Conservation (phyloP, 1,140 invertebrate species). For the Drosophila sturtevanti region DNA sequence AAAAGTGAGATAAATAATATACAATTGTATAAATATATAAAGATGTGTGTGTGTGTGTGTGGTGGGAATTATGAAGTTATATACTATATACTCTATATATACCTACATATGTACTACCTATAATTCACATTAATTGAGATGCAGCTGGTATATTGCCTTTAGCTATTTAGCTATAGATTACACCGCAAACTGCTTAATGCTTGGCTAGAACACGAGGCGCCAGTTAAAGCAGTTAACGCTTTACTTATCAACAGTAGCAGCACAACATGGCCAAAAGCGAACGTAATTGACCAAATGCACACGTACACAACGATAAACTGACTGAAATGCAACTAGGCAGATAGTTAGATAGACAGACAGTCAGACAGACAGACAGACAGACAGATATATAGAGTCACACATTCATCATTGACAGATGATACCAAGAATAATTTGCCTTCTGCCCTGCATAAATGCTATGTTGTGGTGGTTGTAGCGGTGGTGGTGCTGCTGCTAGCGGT, state of each 20-base stretch:
- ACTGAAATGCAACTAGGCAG: conserved; percentile 43
- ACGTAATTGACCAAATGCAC: conserved; percentile 62
- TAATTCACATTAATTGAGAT: conserved; percentile 56
- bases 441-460: conserved; percentile 35
- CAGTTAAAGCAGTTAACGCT: conserved; percentile 67
- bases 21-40: not conserved
- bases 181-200: conserved; percentile 35
- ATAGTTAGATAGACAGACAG: conserved; percentile 15
- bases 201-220: conserved; percentile 22
- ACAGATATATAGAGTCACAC: not conserved
- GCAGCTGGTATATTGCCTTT: conserved; percentile 20
- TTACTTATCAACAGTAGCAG: conserved; percentile 36
- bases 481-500: conserved; percentile 22
- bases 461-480: too few relatives aligned
- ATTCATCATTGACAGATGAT: conserved; percentile 12
- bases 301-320: conserved; percentile 28
- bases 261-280: conserved; percentile 20
- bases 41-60: not conserved
- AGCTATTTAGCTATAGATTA: conserved; percentile 59
- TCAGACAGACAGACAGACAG: not conserved
- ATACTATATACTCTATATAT: too few relatives aligned
- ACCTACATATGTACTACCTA: not conserved
- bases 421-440: conserved; percentile 40
- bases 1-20: conserved; percentile 13
- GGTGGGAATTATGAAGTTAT: conserved; percentile 51